These are phyloP conservation scores for Petroica traversi DNA, from an alignment of 2,113 vertebrate genomes.

Conservation along the genomic window DNA sequence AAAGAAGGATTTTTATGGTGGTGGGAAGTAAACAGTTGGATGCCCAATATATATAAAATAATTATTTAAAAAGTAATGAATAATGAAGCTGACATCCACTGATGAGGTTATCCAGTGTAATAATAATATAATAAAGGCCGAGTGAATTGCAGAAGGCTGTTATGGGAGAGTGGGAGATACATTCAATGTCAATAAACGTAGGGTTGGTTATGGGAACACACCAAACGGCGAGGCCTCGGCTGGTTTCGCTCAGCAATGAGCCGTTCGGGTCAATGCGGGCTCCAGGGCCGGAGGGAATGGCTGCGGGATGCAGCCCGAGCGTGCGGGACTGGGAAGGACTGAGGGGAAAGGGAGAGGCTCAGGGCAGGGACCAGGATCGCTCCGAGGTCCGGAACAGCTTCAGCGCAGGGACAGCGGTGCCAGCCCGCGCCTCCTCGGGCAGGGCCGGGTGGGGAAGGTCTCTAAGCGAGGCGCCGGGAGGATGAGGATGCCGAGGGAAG, in stretches of 20 bases:
- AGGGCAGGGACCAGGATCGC: too few relatives aligned
- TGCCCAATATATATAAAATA: not conserved
- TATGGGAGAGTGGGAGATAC: not conserved
- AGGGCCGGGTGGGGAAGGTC: rapidly evolving
- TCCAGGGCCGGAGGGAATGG: rapidly evolving
- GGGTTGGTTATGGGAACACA: not conserved
- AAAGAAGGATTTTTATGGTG: not conserved
- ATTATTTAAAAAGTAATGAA: not conserved
- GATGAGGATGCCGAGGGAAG: too few relatives aligned
- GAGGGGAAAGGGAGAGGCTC: rapidly evolving
- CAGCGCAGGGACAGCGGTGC: rapidly evolving
- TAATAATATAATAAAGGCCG: not conserved
- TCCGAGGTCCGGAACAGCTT: not conserved
- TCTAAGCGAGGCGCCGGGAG: rapidly evolving
- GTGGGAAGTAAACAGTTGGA: not conserved
- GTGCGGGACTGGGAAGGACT: rapidly evolving
- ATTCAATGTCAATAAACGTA: not conserved
- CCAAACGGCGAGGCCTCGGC: rapidly evolving
- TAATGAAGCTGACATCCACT: not conserved
- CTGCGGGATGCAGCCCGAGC: rapidly evolving
- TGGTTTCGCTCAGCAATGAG: not conserved
- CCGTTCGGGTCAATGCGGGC: not conserved
- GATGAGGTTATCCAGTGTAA: not conserved
- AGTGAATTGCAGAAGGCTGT: not conserved
- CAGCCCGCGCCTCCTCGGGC: not conserved